Conservation (phyloP, 2,113 vertebrate species). For the Ifrita kowaldi region DNA sequence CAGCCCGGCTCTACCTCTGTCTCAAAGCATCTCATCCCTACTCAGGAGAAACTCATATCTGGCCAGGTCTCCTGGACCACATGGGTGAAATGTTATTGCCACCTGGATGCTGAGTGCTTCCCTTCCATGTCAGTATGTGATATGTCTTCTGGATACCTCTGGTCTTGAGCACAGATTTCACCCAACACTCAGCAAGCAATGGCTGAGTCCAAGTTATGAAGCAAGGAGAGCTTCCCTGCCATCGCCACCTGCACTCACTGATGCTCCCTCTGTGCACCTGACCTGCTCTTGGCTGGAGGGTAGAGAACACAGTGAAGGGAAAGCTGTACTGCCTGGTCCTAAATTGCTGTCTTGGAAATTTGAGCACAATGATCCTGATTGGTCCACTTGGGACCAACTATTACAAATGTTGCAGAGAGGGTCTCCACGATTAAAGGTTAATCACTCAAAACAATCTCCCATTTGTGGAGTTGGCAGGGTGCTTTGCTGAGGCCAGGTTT, state of each 20-base stretch:
- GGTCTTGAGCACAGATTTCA: neutral
- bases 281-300: neutral
- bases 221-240: accelerated
- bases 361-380: neutral
- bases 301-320: neutral
- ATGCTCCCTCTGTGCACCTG: neutral
- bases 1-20: neutral
- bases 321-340: neutral
- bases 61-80: accelerated
- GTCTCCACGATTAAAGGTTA: neutral
- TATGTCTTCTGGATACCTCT: neutral
- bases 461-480: neutral
- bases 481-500: neutral
- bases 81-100: neutral
- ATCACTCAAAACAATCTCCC: neutral
- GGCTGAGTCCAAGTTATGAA: neutral
- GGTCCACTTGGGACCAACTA: too few species aligned
- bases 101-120: neutral
- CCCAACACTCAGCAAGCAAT: neutral
- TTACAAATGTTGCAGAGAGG: neutral
- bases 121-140: neutral
- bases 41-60: neutral
- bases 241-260: accelerated
- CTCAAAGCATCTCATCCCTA: neutral
- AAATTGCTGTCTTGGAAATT: neutral